Evolutionary conservation across 2,113 vertebrate species (phyloP).

Genomic region (Genyomyrus donnyi): DNA sequence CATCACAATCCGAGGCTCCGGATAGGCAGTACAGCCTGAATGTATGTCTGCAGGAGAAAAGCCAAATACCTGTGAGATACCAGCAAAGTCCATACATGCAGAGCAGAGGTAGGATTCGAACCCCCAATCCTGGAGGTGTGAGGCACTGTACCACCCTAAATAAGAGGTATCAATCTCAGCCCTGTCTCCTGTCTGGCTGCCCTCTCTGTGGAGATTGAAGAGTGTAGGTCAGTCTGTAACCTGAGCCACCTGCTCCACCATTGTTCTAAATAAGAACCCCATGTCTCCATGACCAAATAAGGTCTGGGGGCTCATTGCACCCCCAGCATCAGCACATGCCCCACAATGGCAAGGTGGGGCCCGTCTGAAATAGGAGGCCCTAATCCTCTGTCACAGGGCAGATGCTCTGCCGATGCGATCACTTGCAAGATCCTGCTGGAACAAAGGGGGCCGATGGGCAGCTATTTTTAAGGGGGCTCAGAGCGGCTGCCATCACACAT

Average conservation of each 20-base stretch:
- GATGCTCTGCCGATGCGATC: conserved; percentile 55
- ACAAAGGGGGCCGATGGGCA: conserved; percentile 51
- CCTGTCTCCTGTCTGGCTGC: background rate
- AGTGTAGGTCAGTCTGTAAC: background rate
- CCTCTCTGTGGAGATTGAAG: no score
- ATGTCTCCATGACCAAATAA: background rate
- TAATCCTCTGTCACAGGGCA: conserved; percentile 57
- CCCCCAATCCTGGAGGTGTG: background rate
- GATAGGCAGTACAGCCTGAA: background rate
- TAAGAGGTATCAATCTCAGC: background rate
- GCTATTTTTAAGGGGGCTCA: conserved; percentile 55
- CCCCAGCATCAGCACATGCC: conserved; percentile 1
- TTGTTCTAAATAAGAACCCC: conserved; percentile 8
- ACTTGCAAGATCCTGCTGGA: conserved; percentile 50
- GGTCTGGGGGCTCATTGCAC: background rate
- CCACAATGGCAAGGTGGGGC: conserved; percentile 51
- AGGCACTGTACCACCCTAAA: background rate
- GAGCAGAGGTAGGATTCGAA: background rate
- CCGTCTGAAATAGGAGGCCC: conserved; percentile 42
- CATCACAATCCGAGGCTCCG: background rate
- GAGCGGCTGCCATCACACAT: conserved; percentile 59
- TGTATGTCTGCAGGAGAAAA: background rate
- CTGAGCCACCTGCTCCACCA: background rate
- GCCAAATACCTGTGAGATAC: background rate
- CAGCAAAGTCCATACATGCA: background rate